These are phyloP conservation scores for Xerus rutilus DNA, from an alignment of 2,797 vertebrate species.

Conservation along the genomic window DNA sequence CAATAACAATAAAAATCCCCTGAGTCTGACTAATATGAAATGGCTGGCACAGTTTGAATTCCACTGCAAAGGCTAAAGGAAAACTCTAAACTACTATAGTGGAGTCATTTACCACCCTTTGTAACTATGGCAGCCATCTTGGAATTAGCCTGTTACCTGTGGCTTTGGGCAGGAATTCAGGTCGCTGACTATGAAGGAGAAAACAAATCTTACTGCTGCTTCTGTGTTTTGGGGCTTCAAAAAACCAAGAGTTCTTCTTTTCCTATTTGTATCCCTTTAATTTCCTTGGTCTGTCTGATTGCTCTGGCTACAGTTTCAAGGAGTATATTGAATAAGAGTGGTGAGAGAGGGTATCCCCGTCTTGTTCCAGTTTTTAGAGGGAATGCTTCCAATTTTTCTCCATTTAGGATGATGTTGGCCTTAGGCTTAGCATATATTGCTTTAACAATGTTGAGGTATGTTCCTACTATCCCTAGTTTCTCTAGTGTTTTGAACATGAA, in stretches of 20 bases:
- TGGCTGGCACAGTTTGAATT: constrained; percentile 83
- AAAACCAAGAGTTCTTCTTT: background rate
- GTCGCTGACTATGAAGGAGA: background rate
- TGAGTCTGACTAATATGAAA: constrained; percentile 79
- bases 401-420: too few species aligned
- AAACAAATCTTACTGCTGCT: background rate
- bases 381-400: too few species aligned
- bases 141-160: background rate
- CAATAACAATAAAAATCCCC: constrained; percentile 85
- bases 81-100: constrained; percentile 66
- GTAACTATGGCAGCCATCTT: constrained; percentile 32
- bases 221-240: constrained; percentile 15
- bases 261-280: too few species aligned
- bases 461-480: too few species aligned
- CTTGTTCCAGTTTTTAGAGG: too few species aligned
- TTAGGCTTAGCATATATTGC: too few species aligned
- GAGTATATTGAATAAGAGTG: too few species aligned
- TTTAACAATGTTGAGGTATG: too few species aligned
- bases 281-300: too few species aligned
- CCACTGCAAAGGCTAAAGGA: constrained; percentile 68
- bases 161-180: background rate
- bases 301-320: too few species aligned
- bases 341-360: too few species aligned
- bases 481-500: too few species aligned
- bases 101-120: constrained; percentile 55